These are phyloP conservation scores for Pyralis farinalis DNA, from an alignment of 2,888 invertebrate genomes.

Conservation along the genomic window DNA sequence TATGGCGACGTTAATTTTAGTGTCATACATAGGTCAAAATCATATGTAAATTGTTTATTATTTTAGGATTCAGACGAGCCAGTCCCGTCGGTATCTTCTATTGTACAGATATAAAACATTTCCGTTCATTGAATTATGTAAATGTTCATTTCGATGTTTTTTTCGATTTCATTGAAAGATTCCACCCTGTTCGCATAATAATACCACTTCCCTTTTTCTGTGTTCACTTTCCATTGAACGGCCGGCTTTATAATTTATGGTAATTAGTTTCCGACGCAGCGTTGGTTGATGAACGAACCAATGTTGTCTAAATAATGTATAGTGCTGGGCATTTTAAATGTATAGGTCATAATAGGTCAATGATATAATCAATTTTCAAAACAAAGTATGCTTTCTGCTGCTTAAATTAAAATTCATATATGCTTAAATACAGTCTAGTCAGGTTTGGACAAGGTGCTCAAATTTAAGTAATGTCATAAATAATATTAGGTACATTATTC, in stretches of 20 bases:
- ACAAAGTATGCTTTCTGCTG: too few relatives aligned
- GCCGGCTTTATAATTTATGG: constrained; percentile 9
- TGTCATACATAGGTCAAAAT: too few relatives aligned
- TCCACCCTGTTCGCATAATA: constrained; percentile 34
- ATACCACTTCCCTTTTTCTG: constrained; percentile 23
- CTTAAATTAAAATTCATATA: too few relatives aligned
- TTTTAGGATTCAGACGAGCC: constrained; percentile 14
- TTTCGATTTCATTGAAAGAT: constrained; percentile 48
- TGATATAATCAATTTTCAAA: too few relatives aligned
- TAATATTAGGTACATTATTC: too few relatives aligned
- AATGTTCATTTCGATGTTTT: constrained; percentile 41
- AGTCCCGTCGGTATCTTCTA: constrained; percentile 43
- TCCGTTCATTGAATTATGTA: constrained; percentile 66
- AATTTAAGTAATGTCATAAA: too few relatives aligned
- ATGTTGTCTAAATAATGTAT: neutral
- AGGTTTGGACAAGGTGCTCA: too few relatives aligned
- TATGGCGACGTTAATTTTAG: too few relatives aligned
- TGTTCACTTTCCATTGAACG: constrained; percentile 8
- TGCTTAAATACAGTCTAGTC: too few relatives aligned
- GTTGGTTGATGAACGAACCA: neutral
- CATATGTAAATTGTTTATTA: constrained; percentile 5
- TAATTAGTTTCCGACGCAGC: neutral
- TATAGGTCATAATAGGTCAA: too few relatives aligned
- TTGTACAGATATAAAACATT: constrained; percentile 54
- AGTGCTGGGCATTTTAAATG: neutral